Percentiles rank a stretch among this genome's conserved stretches.
These are phyloP conservation scores for Grus americana DNA, from an alignment of 2,113 vertebrate species.

Conservation along the genomic window DNA sequence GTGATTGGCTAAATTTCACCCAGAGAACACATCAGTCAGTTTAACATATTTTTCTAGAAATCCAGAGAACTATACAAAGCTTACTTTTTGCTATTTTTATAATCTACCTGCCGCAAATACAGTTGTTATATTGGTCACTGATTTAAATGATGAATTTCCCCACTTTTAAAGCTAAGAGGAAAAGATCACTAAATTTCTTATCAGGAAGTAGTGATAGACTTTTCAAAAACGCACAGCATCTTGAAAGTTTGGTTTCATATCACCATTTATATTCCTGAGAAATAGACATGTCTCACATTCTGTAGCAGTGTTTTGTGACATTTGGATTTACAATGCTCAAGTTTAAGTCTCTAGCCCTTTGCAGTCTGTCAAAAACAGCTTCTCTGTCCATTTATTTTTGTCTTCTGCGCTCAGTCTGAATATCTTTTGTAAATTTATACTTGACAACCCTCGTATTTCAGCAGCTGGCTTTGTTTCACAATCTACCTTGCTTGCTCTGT, in stretches of 20 bases:
- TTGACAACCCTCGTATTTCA: constrained; percentile 86
- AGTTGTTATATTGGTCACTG: constrained; percentile 10
- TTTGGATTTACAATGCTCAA: constrained; percentile 84
- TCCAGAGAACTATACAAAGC: background rate
- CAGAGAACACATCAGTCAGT: background rate
- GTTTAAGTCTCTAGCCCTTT: constrained; percentile 81
- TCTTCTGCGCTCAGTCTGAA: constrained; percentile 82
- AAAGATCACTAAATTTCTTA: constrained; percentile 59
- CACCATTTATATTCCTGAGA: constrained; percentile 84
- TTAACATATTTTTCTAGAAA: constrained; percentile 39
- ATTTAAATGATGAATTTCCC: constrained; percentile 48
- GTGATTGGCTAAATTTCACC: background rate
- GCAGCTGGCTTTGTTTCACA: constrained; percentile 78
- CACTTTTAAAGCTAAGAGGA: constrained; percentile 30
- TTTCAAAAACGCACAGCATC: constrained; percentile 69
- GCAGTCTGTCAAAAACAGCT: constrained; percentile 82
- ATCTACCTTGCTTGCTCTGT: constrained; percentile 79
- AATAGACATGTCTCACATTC: constrained; percentile 79
- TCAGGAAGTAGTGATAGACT: constrained; percentile 61
- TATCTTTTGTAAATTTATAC: constrained; percentile 86
- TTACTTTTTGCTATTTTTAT: constrained; percentile 29
- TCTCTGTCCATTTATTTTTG: constrained; percentile 84
- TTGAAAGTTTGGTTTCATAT: constrained; percentile 73
- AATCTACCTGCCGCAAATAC: constrained; percentile 3
- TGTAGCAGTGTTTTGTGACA: constrained; percentile 76